Percentiles rank a stretch among this genome's conserved stretches.
These are phyloP conservation scores for Acanthornis magna DNA, from an alignment of 2,797 vertebrate species.

Conservation along the genomic window DNA sequence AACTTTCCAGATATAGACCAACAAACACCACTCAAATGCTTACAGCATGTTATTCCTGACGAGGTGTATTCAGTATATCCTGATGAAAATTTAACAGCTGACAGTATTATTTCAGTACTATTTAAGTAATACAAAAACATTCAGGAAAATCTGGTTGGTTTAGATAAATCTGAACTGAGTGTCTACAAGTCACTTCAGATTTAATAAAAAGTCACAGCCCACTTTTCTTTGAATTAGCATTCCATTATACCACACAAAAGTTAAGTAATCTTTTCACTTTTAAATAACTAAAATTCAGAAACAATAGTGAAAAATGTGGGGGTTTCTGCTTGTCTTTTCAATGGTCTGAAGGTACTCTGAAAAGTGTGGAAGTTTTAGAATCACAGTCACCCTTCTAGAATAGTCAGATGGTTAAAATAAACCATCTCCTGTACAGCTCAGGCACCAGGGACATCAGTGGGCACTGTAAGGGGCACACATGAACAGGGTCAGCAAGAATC, in stretches of 20 bases:
- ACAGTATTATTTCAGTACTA: not conserved
- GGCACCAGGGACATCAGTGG: not conserved
- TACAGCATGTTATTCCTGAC: not conserved
- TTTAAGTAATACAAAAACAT: not conserved
- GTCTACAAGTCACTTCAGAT: not conserved
- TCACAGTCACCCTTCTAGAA: not conserved
- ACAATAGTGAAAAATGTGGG: not conserved
- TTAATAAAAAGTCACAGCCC: not conserved
- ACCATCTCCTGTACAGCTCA: not conserved
- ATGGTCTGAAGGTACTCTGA: not conserved
- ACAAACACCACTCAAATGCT: not conserved
- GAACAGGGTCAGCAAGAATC: slow-evolving; percentile 30
- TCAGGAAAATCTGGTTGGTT: not conserved
- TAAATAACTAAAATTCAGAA: not conserved
- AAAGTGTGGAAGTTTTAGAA: not conserved
- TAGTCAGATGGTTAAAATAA: not conserved
- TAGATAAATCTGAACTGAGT: not conserved
- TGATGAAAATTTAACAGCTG: not conserved
- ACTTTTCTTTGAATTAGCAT: not conserved
- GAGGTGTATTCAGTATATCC: not conserved
- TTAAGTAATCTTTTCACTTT: not conserved
- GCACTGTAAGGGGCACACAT: not conserved
- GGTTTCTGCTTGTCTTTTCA: not conserved
- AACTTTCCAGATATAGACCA: slow-evolving; percentile 10
- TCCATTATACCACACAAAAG: not conserved